Evolutionary conservation across 2,113 vertebrate species (phyloP).

Genomic region (Petrocephalus zakoni): DNA sequence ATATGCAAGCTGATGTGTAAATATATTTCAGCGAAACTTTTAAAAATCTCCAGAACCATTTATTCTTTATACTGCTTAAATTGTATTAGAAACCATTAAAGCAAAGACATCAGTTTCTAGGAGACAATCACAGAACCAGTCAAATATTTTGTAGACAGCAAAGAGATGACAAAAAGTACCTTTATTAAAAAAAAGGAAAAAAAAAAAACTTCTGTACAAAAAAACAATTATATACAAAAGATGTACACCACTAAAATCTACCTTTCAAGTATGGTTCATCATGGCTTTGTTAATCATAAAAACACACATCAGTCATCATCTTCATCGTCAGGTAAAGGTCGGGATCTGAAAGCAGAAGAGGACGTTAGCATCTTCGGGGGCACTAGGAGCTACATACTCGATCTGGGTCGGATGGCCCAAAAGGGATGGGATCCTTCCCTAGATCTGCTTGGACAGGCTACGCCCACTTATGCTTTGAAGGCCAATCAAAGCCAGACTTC

Average conservation of each 20-base stretch:
- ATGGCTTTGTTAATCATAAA: neutral
- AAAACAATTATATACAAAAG: slow-evolving; percentile 53
- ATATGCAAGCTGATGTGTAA: neutral
- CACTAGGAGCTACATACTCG: neutral
- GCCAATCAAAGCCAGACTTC: neutral
- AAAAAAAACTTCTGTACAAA: slow-evolving; percentile 44
- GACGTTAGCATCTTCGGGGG: neutral
- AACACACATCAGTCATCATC: slow-evolving; percentile 34
- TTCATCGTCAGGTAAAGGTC: slow-evolving; percentile 58
- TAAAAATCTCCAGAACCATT: neutral
- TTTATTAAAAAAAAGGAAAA: slow-evolving; percentile 40
- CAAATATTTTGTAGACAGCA: neutral
- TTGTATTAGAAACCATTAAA: neutral
- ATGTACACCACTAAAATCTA: slow-evolving; percentile 49
- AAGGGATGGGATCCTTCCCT: neutral
- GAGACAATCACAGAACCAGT: neutral
- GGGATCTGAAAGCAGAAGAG: slow-evolving; percentile 41
- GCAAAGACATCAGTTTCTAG: neutral
- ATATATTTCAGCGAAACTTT: neutral
- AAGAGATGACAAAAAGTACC: neutral
- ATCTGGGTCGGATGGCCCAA: neutral
- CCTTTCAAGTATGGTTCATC: neutral
- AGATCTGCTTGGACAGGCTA: neutral
- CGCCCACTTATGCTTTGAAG: neutral
- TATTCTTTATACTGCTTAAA: neutral